phyloP scores from a whole-genome alignment of 2,888 invertebrate species.

The Caenorhabditis virilis region DNA sequence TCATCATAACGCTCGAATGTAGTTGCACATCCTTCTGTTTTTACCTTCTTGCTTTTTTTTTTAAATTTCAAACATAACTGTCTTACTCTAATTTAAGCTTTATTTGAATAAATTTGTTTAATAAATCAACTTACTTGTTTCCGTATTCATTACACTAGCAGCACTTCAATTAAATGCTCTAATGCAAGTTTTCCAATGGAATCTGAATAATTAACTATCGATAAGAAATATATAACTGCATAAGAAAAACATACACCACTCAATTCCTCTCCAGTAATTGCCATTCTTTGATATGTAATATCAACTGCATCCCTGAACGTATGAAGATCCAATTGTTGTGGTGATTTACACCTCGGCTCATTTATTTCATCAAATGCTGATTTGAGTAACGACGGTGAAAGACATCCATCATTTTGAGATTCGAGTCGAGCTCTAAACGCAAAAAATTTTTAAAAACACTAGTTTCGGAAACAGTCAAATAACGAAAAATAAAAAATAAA shows the following conservation, averaged over 20 bases:
- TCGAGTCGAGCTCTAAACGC: constrained; percentile 54
- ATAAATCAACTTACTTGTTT: constrained; percentile 61
- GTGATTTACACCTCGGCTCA: constrained; percentile 45
- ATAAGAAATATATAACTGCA: not conserved
- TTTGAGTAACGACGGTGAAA: constrained; percentile 44
- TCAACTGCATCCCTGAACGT: constrained; percentile 68
- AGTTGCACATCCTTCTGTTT: too few relatives aligned
- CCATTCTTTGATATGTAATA: constrained; percentile 80
- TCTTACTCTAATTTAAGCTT: too few relatives aligned
- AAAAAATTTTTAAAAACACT: too few relatives aligned
- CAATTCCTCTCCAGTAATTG: constrained; percentile 92
- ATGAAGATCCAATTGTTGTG: constrained; percentile 65
- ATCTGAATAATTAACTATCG: constrained; percentile 75
- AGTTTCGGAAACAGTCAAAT: too few relatives aligned
- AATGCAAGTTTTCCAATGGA: constrained; percentile 91
- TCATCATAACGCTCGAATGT: too few relatives aligned
- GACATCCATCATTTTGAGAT: constrained; percentile 49
- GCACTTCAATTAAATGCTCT: constrained; percentile 82
- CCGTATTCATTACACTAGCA: constrained; percentile 71
- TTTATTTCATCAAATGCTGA: constrained; percentile 32
- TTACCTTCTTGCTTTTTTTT: too few relatives aligned
- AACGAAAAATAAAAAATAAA: too few relatives aligned
- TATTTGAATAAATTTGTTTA: too few relatives aligned
- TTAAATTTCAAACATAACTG: too few relatives aligned
- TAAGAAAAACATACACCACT: constrained; percentile 80